Percentiles rank a stretch among this genome's conserved stretches.
phyloP scores from a whole-genome alignment of 2,797 vertebrate species.

The Borostomias antarcticus region DNA sequence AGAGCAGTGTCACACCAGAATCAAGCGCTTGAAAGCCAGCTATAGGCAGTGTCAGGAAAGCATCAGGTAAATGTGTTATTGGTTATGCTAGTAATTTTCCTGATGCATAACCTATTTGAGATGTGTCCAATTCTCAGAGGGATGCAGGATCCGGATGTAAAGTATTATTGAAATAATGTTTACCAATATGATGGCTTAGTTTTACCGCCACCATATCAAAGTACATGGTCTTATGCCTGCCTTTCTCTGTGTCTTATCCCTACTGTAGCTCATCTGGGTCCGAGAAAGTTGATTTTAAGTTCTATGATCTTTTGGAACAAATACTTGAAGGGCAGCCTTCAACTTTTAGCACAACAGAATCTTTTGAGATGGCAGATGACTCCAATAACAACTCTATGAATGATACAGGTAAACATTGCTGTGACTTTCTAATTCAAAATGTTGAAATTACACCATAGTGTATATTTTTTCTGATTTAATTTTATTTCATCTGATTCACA shows the following conservation, averaged over 20 bases:
- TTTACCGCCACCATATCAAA: background rate
- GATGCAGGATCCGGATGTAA: background rate
- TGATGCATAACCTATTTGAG: background rate
- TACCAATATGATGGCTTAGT: background rate
- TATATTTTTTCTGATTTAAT: too few relatives aligned
- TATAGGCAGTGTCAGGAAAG: conserved; percentile 72
- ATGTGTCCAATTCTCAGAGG: background rate
- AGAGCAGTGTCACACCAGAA: conserved; percentile 76
- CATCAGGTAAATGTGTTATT: conserved; percentile 66
- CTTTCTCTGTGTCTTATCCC: background rate
- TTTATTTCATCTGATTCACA: too few relatives aligned
- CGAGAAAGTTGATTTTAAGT: conserved; percentile 71
- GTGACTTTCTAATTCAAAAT: too few relatives aligned
- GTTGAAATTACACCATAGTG: too few relatives aligned
- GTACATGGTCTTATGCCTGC: background rate
- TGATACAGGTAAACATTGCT: conserved; percentile 63
- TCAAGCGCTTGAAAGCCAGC: conserved; percentile 72
- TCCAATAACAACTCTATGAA: conserved; percentile 52
- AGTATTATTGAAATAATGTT: background rate
- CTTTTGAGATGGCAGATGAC: conserved; percentile 72
- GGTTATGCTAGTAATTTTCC: background rate
- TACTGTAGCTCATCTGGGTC: conserved; percentile 63
- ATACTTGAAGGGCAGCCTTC: conserved; percentile 73
- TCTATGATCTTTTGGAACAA: conserved; percentile 73
- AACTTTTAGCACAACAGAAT: conserved; percentile 44